phyloP scores from a whole-genome alignment of 2,113 vertebrate genomes.

The Elgaria multicarinata region DNA sequence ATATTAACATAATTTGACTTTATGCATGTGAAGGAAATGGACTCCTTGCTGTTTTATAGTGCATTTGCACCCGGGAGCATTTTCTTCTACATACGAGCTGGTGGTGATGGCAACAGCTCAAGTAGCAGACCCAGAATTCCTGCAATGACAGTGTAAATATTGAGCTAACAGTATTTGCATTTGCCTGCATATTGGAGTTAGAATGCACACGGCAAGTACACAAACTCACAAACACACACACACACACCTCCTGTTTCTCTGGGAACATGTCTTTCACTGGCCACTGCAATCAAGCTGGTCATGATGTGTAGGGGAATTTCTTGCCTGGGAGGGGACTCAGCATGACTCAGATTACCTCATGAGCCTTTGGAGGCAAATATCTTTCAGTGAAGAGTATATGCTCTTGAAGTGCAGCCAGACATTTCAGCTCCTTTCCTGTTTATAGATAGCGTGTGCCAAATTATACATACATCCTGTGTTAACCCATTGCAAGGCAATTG shows the following conservation, averaged over 20 bases:
- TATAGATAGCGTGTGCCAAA: conserved; percentile 15
- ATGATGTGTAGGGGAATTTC: conserved; percentile 68
- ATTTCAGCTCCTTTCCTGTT: conserved; percentile 44
- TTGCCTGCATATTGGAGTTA: background rate
- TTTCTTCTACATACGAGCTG: background rate
- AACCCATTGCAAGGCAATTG: background rate
- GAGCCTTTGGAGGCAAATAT: conserved; percentile 58
- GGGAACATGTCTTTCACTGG: conserved; percentile 35
- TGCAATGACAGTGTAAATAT: background rate
- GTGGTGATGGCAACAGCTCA: background rate
- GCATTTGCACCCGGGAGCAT: background rate
- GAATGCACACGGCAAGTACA: background rate
- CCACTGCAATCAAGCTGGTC: conserved; percentile 51
- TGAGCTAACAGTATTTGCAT: background rate
- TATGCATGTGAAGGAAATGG: background rate
- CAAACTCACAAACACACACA: background rate
- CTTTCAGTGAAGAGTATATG: conserved; percentile 35
- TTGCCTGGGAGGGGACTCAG: conserved; percentile 63
- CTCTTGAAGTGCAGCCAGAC: conserved; percentile 42
- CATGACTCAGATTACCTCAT: conserved; percentile 66
- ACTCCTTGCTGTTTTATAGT: background rate
- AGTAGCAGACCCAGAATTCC: background rate
- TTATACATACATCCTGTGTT: conserved; percentile 25
- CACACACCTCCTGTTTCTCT: conserved; percentile 8
- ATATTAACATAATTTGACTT: conserved; percentile 12